A percentile compares a stretch with the other conserved stretches of the same genome.
Conservation (phyloP, 2,888 invertebrate species). For the Odiellus spinosus region DNA sequence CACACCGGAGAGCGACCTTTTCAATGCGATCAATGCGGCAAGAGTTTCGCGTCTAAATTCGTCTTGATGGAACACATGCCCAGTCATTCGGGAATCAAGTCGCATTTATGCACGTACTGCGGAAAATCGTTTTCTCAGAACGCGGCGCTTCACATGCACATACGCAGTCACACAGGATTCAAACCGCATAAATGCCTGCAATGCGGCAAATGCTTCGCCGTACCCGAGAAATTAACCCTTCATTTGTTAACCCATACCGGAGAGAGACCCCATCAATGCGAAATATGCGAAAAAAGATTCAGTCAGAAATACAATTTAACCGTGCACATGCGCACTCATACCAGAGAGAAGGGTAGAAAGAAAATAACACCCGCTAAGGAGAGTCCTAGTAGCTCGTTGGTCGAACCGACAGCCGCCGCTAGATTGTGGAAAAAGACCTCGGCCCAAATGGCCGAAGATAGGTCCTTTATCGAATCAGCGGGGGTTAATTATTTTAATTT, state of each 20-base stretch:
- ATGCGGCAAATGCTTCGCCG: background rate
- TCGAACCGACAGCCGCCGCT: too few species aligned
- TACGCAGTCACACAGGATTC: background rate
- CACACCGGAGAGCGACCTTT: background rate
- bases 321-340: background rate
- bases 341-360: background rate
- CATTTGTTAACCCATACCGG: background rate
- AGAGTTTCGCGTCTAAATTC: background rate
- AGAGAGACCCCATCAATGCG: background rate
- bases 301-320: background rate
- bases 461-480: too few species aligned
- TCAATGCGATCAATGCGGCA: background rate
- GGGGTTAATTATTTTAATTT: too few species aligned
- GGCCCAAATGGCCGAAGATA: too few species aligned
- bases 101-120: constrained; percentile 6
- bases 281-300: background rate
- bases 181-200: constrained; percentile 14
- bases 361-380: too few species aligned
- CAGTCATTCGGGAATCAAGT: background rate
- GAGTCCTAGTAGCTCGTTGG: too few species aligned
- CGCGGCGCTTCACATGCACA: constrained; percentile 17
- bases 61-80: background rate
- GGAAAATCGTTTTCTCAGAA: constrained; percentile 7
- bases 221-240: background rate
- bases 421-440: too few species aligned